Evolutionary conservation across 1,140 invertebrate genomes (phyloP), one percentile per base, ranked within the genome.

Genomic region (Acromyrmex echinatior): DNA sequence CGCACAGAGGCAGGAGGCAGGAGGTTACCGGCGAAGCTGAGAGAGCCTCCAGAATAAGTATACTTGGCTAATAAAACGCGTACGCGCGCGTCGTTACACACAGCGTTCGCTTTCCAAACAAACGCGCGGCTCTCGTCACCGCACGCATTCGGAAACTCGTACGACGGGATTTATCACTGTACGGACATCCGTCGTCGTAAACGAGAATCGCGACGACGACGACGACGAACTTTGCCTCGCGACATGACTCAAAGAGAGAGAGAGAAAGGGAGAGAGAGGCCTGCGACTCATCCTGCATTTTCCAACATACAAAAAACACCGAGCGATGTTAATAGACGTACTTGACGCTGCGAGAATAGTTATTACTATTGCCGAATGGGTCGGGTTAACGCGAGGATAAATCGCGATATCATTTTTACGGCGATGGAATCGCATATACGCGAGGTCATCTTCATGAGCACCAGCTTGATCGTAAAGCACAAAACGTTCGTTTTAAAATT

Each of bases 31-130:
- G 63, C 80, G 70, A 84, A 76, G 80, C 39, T 56, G 49, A 84
- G 49, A 79, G 71, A 79, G 82, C 76, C 89, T 88, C 76, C 60
- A 87, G 88, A 90, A 90, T 90, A 90, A 90, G 89, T 90, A 90
- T 90, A 68, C 89, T 86, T 73, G 71, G 71, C 71, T 88, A 91
- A 91, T 90, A 91, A 91, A 91, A 91, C 90, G 71, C 63, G 68
- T 78, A 87, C 78, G 35, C 81, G 77, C 71, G 77, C 71, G 73
- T 90, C 78, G 90, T 90, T 90, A 88, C 90, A 49, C 74, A 51
- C 80, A 58, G 68, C 79, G 82, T 80, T 63, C 81, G 39, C 60
- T 90, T 79, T 62, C 87, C 90, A 90, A 91, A 91, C 84, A 91
- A 39, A 49, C 60, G 68, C 60, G 25, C 68, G 28, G 56, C 53